Base-by-base conservation (phyloP, 2,888 invertebrate species). In the Cerceris ruficornis region DNA sequence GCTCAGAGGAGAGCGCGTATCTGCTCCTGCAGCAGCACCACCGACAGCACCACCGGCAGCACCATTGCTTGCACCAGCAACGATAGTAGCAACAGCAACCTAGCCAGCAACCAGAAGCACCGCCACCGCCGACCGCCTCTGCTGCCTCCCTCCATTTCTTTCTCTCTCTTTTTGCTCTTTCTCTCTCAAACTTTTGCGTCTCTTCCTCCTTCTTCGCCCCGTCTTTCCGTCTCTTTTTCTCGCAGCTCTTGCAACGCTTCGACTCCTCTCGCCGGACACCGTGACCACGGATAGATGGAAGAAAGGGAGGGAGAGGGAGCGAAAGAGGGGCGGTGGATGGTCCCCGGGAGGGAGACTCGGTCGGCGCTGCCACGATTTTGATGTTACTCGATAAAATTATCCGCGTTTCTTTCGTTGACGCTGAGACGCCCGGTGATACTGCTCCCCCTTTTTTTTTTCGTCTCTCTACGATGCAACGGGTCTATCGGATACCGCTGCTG, bases 1-100 rank as follows among this genome's bases (percentile, higher is more conserved):
- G 76, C 82, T 84, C 82, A 60, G 83, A 85, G 85, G 81, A 87
- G 87, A 85, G 82, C 81, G 84, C 81, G 80, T 83, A 86, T 81
- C 84, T 78, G 80, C 85, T 85, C 79, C 85, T 77, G 85, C 81
- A 82, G 80, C 83, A 83, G 81, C 79, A 69, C 57, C 77, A 55
- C 28, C 74, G 41, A 14, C 73, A 55, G 6, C 58, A 52, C 1
- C 62, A 57, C 7, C 66, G 43, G 14, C 65, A 62, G 50, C 64
- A 54, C 59, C 71, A 52, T 67, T 54, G 61, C 59, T 71, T 39
- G 65, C 59, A 61, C 64, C 75, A 70, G 66, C 81, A 74, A 57
- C 74, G 67, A 14, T 66, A 65, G 43, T 60, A 71, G 71, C 77
- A 68, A 71, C 73, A 67, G 69, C 71, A 43, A 69, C 46, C 49